Evolutionary conservation across 2,888 invertebrate species (phyloP), one percentile per base, ranked within the genome.

Genomic region (Punctoribates punctum): DNA sequence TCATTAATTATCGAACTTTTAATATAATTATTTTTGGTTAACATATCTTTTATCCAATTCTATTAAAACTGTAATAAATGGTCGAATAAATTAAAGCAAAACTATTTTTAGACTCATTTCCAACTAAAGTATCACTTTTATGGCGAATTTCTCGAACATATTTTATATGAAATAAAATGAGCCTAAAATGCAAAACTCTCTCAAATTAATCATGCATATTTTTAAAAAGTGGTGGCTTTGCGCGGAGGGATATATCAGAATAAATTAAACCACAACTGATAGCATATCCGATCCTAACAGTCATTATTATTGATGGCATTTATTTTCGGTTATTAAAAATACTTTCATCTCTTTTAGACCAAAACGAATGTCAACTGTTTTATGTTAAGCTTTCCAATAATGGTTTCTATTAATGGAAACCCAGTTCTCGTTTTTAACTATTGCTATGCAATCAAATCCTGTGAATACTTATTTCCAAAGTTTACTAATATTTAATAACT

Each of bases 241-340:
- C 60, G 60, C 60, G n/a, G 4, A 60, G 60, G 60, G 60, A 60
- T 60, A 48, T 48, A 13, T 9, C 34, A n/a, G 48, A n/a, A 48
- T 48, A 20, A 3, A 60, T 60, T 60, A 17, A 60, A 60, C n/a
- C 23, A 60, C 23, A 60, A 60, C 23, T 11, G 25, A 60, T 4
- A 25, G 60, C 27, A 60, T 60, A 25, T 20, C n/a, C 25, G 25
- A 25, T 25, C 3, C 60, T 13, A 60, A 60, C 23, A 60, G 60
- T 60, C 60, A 23, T 60, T 60, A 60, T 25, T 60, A 60, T 60
- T 60, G n/a, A 60, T 60, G 60, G 60, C 11, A 17, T 60, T 25
- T 60, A 60, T 60, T 23, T 60, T 60, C 11, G 20, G n/a, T 6
- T 60, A 60, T 60, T 60, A 23, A 25, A 60, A 60, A 60, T 60